Percentiles rank a stretch among this genome's conserved stretches.
Evolutionary conservation across 2,113 vertebrate species (phyloP).

Genomic region (Aegithalos caudatus): DNA sequence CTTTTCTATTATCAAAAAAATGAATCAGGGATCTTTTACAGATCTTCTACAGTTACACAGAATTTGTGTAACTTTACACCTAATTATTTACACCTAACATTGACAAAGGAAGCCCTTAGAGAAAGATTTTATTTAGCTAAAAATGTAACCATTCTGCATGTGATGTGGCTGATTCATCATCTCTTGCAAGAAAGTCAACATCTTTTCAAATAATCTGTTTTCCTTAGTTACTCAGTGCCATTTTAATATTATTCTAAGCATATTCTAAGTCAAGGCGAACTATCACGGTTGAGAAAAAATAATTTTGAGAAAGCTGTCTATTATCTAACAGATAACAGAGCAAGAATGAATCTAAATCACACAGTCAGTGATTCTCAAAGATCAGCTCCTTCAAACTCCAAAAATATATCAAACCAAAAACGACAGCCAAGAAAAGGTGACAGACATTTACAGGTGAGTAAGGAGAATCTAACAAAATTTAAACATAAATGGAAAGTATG

Average conservation of each 20-base stretch:
- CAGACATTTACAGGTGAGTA: neutral
- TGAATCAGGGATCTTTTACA: neutral
- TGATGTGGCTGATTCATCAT: neutral
- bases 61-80: no score
- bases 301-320: neutral
- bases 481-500: neutral
- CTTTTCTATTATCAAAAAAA: neutral
- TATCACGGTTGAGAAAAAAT: neutral
- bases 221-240: neutral
- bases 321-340: neutral
- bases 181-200: neutral
- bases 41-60: neutral
- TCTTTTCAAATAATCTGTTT: neutral
- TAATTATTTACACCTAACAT: no score
- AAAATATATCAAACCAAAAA: neutral
- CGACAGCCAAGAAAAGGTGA: neutral
- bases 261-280: neutral
- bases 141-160: neutral
- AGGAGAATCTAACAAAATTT: neutral
- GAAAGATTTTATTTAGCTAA: neutral
- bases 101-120: neutral
- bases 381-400: neutral
- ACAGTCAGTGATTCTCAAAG: neutral
- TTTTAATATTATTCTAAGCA: neutral
- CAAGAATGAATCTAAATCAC: neutral